A percentile compares a stretch with the other conserved stretches of the same genome.
Evolutionary conservation across 2,113 vertebrate genomes (phyloP).

Genomic region (Pluvianellus socialis): DNA sequence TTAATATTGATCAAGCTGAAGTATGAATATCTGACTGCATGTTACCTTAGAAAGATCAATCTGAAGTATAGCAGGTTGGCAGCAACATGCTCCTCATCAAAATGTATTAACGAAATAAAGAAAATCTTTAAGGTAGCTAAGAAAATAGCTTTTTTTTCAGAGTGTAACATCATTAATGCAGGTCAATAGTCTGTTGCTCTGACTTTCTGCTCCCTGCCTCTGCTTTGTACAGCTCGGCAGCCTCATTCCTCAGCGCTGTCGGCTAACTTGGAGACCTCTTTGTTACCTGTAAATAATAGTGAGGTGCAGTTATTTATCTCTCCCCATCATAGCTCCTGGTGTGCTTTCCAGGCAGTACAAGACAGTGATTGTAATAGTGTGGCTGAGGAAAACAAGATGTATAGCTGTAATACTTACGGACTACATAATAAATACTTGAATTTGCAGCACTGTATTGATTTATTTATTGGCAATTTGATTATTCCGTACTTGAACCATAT

Average conservation of each 20-base stretch:
- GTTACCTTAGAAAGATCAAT: not conserved
- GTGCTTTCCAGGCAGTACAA: not conserved
- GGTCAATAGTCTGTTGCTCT: conserved; percentile 42
- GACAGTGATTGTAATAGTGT: not conserved
- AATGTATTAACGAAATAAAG: not conserved
- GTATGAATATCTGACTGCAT: not conserved
- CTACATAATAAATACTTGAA: not conserved
- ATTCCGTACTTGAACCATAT: not conserved
- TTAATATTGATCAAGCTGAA: conserved; percentile 14
- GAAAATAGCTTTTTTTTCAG: not conserved
- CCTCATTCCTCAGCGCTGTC: not conserved
- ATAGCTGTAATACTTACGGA: not conserved
- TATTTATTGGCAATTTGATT: conserved; percentile 6
- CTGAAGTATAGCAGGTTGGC: not conserved
- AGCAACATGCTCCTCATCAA: not conserved
- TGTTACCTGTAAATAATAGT: conserved; percentile 25
- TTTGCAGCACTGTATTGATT: not conserved
- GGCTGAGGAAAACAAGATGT: not conserved
- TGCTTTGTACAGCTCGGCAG: conserved; percentile 40
- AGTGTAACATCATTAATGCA: not conserved
- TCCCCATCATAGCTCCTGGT: not conserved
- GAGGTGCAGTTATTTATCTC: conserved; percentile 32
- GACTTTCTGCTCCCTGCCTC: conserved; percentile 31
- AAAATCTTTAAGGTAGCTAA: conserved; percentile 35
- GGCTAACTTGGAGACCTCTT: conserved; percentile 9